A percentile compares a stretch with the other conserved stretches of the same genome.
Conservation (phyloP, 1,140 invertebrate genomes). For the Aphidius gifuensis region DNA sequence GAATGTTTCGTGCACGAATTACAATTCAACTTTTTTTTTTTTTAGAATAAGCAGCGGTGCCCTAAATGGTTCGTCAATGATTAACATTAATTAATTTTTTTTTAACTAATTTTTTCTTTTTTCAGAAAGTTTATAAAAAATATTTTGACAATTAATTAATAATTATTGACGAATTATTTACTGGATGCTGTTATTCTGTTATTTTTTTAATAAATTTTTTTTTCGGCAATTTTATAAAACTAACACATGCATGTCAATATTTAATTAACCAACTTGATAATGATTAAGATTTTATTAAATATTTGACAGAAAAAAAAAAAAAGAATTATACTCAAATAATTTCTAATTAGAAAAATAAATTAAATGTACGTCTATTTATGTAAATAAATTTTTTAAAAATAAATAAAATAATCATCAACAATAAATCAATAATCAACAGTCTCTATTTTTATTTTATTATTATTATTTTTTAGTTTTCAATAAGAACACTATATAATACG, state of each 20-base stretch:
- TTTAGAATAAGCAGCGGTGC: constrained; percentile 38
- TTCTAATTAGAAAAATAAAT: constrained; percentile 2
- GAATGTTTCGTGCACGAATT: no score
- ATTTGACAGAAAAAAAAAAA: constrained; percentile 22
- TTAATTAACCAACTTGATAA: background rate
- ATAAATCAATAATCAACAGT: no score
- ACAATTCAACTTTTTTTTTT: constrained; percentile 1
- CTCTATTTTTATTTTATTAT: no score
- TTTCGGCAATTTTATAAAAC: no score
- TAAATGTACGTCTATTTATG: background rate
- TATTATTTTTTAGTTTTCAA: no score
- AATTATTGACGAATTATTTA: constrained; percentile 38
- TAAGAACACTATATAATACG: no score
- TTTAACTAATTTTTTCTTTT: constrained; percentile 4
- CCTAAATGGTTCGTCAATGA: constrained; percentile 41
- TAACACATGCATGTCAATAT: background rate
- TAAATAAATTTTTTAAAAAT: no score
- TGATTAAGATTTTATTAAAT: background rate
- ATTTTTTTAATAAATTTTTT: constrained; percentile 12
- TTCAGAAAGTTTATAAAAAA: background rate
- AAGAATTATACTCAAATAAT: constrained; percentile 22
- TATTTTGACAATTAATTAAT: constrained; percentile 9
- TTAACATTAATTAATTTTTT: constrained; percentile 3
- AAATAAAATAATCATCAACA: no score
- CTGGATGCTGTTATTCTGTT: constrained; percentile 40